Base-by-base conservation (phyloP, 1,140 invertebrate genomes). In the Heliconius eleuchia region DNA sequence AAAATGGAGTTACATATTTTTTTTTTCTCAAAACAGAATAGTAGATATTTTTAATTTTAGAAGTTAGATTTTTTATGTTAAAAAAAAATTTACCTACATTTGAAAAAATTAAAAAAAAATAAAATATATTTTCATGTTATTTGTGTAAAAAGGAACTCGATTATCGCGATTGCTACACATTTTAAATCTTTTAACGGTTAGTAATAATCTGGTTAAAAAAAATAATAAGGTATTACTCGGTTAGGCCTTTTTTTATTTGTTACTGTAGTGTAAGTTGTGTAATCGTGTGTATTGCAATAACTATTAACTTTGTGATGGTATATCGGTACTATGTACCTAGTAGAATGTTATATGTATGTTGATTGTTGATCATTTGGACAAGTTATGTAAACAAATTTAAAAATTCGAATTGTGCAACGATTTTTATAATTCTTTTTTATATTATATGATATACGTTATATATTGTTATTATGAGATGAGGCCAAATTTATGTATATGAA, bases 311-410 rank as follows among this genome's bases (percentile, higher is more conserved):
- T 87, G 84, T 88, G 84, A 87, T 89, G 80, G 79, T 84, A 82
- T 85, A 86, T 89, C 89, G 86, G 88, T 91, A 90, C 90, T 88
- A 86, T 90, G 90, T 90, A 91, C 80, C 86, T 88, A 88, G 79
- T 85, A 84, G 79, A 82, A 85, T 70, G 75, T 86, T 87, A 80
- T 85, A 84, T 86, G 85, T 81, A 71, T 81, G 42, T 75, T 81
- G 77, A 73, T 78, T 81, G 42, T 75, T 81, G 77, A 73, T 78
- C 60, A 77, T 78, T 81, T 71, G 78, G 34, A 30, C 23, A 30
- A 6, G 23, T 66, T 60, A 23, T 2, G 3, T 11, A 60, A 60
- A 60, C 57, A 60, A 60, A 60, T 27, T 66, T 16, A 16, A 66
- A 23, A 66, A 30, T 30, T 23, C 5, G 11, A 66, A 30, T 27